These are phyloP conservation scores for Carabus problematicus DNA, from an alignment of 2,888 invertebrate genomes.

Conservation along the genomic window DNA sequence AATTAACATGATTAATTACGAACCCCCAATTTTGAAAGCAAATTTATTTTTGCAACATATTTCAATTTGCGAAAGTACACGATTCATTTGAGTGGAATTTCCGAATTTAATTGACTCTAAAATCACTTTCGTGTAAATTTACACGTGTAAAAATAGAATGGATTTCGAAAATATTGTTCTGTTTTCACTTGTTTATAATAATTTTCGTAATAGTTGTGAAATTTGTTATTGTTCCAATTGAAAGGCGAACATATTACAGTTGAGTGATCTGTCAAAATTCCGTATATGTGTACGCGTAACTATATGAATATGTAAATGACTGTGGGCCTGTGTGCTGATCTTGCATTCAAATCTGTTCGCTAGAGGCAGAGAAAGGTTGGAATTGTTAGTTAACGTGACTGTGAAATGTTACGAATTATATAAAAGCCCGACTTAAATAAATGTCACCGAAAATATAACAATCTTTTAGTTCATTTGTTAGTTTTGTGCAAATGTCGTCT, in stretches of 20 bases:
- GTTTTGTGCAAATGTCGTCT: not conserved
- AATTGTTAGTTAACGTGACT: not conserved
- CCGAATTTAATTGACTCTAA: not conserved
- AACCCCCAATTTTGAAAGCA: slow-evolving; percentile 14
- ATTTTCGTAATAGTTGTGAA: slow-evolving; percentile 30
- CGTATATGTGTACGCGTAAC: not conserved
- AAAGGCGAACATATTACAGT: not conserved
- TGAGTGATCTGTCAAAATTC: slow-evolving; percentile 9
- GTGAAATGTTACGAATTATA: slow-evolving; percentile 12
- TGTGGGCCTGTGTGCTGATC: slow-evolving; percentile 20
- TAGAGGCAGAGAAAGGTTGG: slow-evolving; percentile 32
- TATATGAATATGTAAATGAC: not conserved
- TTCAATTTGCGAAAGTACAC: too few species aligned
- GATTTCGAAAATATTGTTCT: slow-evolving; percentile 1
- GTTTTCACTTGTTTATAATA: slow-evolving; percentile 32
- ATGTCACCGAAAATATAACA: not conserved
- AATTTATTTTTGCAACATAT: too few species aligned
- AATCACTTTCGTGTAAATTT: not conserved
- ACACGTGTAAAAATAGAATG: not conserved
- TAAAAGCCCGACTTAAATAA: not conserved
- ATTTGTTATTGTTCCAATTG: slow-evolving; percentile 11
- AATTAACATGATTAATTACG: too few species aligned
- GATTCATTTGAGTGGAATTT: too few species aligned
- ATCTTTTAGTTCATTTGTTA: not conserved
- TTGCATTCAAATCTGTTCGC: slow-evolving; percentile 21